Conservation (phyloP, 2,888 invertebrate species). For the Campopleginae sp. region DNA sequence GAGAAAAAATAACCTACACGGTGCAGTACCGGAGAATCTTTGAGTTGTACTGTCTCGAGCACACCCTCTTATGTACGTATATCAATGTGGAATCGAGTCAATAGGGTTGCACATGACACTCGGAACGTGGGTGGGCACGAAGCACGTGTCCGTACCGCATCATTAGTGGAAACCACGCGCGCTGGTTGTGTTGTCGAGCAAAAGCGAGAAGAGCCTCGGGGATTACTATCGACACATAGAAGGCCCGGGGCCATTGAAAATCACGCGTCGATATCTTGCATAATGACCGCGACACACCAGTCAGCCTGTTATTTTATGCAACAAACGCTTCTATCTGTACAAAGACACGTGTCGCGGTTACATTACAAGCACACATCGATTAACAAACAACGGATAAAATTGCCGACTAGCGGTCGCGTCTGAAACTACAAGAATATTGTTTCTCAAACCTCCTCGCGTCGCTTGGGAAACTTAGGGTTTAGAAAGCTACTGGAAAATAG, state of each 20-base stretch:
- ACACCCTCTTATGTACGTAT: not conserved
- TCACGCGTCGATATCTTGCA: constrained; percentile 37
- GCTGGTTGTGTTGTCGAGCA: constrained; percentile 58
- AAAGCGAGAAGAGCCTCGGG: constrained; percentile 56
- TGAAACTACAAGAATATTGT: not conserved
- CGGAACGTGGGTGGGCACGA: constrained; percentile 73
- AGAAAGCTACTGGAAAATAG: not conserved
- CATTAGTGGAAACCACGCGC: constrained; percentile 75
- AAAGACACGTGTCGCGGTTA: constrained; percentile 3
- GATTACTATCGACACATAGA: constrained; percentile 36
- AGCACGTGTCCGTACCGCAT: constrained; percentile 77
- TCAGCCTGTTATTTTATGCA: constrained; percentile 49
- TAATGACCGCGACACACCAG: constrained; percentile 42
- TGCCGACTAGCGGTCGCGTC: constrained; percentile 6
- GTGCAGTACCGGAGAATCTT: not conserved
- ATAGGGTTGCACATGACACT: constrained; percentile 72
- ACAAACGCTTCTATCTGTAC: constrained; percentile 28
- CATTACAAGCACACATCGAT: constrained; percentile 28
- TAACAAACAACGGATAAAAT: constrained; percentile 7
- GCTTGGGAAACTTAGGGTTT: not conserved
- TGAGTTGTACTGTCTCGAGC: not conserved
- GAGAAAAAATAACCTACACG: not conserved
- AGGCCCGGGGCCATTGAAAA: constrained; percentile 24
- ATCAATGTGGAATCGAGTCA: constrained; percentile 52
- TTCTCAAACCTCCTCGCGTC: not conserved